These are phyloP conservation scores for Ceratosolen fusciceps DNA, from an alignment of 1,140 invertebrate genomes.

Conservation along the genomic window DNA sequence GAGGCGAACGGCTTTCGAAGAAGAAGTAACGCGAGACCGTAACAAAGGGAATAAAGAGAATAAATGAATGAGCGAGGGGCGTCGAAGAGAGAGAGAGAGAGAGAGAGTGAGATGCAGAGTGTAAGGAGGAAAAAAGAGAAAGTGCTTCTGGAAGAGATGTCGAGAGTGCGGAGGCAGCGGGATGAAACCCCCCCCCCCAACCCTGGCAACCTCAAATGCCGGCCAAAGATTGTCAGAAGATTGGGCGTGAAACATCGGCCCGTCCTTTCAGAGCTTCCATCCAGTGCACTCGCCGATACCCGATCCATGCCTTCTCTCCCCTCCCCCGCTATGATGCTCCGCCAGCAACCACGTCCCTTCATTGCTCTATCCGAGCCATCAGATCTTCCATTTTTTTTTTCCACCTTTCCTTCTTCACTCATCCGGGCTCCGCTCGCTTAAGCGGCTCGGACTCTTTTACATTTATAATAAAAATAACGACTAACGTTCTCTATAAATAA, in stretches of 20 bases:
- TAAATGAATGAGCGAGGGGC: constrained; percentile 13
- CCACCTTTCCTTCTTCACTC: constrained; percentile 25
- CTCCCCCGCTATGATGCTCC: no score
- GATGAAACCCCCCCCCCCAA: neutral
- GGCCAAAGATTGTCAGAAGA: constrained; percentile 57
- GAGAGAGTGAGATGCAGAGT: neutral
- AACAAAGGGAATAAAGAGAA: neutral
- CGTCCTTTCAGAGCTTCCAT: constrained; percentile 56
- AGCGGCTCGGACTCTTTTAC: neutral
- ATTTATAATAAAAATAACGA: neutral
- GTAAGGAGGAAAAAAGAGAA: neutral
- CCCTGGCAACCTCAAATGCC: no score
- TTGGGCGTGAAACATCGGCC: constrained; percentile 62
- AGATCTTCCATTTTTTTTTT: neutral
- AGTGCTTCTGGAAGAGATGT: constrained; percentile 22
- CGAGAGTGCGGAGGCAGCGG: neutral
- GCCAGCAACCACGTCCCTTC: neutral
- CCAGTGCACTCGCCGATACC: constrained; percentile 50
- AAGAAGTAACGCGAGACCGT: no score
- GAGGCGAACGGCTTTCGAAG: no score
- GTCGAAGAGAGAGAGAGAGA: neutral
- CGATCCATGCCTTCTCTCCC: constrained; percentile 49
- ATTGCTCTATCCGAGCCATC: neutral
- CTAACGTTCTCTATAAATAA: no score
- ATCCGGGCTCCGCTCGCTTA: neutral